A percentile compares a stretch with the other conserved stretches of the same genome.
phyloP scores from a whole-genome alignment of 2,797 vertebrate genomes.

The Gallinago stenura region DNA sequence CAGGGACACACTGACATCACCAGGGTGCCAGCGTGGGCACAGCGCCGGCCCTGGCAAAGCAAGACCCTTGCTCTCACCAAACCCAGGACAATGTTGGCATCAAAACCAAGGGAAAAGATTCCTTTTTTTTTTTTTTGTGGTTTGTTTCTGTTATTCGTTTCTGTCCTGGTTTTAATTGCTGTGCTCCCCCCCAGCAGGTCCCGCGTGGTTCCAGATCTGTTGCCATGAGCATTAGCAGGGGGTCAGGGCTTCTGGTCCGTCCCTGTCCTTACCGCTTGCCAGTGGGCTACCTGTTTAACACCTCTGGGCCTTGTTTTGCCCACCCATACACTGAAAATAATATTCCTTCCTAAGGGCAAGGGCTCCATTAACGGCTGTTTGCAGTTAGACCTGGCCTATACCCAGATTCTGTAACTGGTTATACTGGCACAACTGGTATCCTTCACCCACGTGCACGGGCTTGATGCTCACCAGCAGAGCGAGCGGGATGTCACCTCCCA shows the following conservation, averaged over 20 bases:
- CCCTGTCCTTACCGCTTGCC: fast-evolving
- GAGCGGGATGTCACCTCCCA: background rate
- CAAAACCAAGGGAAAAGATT: background rate
- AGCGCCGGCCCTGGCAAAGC: background rate
- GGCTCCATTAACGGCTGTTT: background rate
- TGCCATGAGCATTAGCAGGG: fast-evolving
- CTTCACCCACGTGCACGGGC: fast-evolving
- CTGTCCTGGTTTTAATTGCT: background rate
- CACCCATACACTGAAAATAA: background rate
- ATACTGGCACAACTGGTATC: background rate
- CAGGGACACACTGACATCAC: fast-evolving
- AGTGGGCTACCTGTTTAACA: fast-evolving
- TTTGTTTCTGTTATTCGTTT: background rate
- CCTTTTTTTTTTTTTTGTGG: too few species aligned
- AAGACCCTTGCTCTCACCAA: background rate
- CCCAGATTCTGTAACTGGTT: background rate
- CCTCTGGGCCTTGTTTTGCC: background rate
- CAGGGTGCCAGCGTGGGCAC: fast-evolving
- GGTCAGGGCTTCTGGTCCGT: fast-evolving
- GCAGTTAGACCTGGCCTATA: background rate
- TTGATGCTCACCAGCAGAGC: background rate
- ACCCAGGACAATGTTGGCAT: background rate
- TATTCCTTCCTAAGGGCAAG: background rate
- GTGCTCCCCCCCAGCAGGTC: background rate
- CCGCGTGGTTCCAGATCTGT: fast-evolving